These are phyloP conservation scores for Drosophila basisetae DNA, from an alignment of 2,888 invertebrate genomes.

Conservation along the genomic window DNA sequence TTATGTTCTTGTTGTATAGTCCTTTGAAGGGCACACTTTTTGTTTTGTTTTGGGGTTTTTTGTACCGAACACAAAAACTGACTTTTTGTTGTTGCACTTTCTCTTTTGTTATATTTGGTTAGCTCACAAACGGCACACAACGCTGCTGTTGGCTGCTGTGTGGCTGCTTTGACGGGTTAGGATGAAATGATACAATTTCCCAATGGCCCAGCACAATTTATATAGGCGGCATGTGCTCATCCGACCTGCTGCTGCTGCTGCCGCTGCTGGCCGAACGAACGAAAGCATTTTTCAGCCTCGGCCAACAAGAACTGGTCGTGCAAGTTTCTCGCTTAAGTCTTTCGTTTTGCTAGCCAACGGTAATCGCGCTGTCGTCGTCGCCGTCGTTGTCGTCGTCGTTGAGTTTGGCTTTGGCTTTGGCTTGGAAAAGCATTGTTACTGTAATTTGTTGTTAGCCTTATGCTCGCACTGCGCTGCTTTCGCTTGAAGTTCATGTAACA, in stretches of 20 bases:
- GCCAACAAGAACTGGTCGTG: constrained; percentile 69
- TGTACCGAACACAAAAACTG: constrained; percentile 61
- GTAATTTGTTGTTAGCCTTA: constrained; percentile 68
- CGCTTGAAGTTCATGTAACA: constrained; percentile 84
- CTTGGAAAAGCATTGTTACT: constrained; percentile 72
- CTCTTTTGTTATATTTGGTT: constrained; percentile 58
- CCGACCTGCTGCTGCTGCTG: constrained; percentile 54
- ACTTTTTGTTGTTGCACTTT: constrained; percentile 62
- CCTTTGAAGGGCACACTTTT: constrained; percentile 59
- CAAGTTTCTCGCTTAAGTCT: constrained; percentile 82
- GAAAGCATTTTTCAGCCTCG: constrained; percentile 62
- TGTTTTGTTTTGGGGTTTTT: constrained; percentile 17
- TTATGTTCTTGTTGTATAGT: constrained; percentile 57
- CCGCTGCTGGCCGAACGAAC: constrained; percentile 42
- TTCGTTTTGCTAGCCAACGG: constrained; percentile 77
- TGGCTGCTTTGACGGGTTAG: constrained; percentile 85
- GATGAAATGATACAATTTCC: constrained; percentile 86
- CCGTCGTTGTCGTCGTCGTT: constrained; percentile 22
- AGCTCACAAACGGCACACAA: constrained; percentile 69
- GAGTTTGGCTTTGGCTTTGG: constrained; percentile 16
- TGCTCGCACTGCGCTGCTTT: constrained; percentile 71
- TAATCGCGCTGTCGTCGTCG: constrained; percentile 50
- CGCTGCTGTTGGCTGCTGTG: constrained; percentile 78
- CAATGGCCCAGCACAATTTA: constrained; percentile 85
- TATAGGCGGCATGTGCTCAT: constrained; percentile 84